phyloP scores from a whole-genome alignment of 1,140 invertebrate species.

The Stegodyphus mimosarum region DNA sequence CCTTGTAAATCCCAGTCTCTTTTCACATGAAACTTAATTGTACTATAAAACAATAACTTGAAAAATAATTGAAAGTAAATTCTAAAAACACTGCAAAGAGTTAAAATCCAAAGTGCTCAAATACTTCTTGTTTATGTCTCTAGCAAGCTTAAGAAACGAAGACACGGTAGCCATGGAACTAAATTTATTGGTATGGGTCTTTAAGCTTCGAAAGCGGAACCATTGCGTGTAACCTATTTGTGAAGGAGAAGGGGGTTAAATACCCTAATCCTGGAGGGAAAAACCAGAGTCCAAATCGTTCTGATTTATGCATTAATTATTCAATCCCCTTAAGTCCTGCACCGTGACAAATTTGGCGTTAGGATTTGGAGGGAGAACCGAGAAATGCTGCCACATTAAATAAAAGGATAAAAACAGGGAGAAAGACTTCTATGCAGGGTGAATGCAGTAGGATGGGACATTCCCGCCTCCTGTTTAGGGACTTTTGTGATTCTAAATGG shows the following conservation, averaged over 20 bases:
- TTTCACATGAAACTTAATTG: too few species aligned
- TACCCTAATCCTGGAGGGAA: background rate
- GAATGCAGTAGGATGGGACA: background rate
- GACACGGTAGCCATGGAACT: too few species aligned
- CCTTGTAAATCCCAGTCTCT: too few species aligned
- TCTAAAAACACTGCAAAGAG: too few species aligned
- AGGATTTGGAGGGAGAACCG: background rate
- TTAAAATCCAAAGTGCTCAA: too few species aligned
- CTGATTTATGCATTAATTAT: slow-evolving; percentile 59
- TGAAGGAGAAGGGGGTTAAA: background rate
- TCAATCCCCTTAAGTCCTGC: slow-evolving; percentile 38
- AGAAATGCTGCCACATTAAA: background rate
- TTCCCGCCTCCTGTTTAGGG: background rate
- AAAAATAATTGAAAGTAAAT: too few species aligned
- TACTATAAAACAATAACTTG: too few species aligned
- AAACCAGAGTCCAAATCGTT: background rate
- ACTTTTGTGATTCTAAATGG: background rate
- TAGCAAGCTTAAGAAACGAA: too few species aligned
- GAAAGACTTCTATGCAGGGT: background rate
- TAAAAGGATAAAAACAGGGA: background rate
- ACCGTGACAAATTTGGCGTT: slow-evolving; percentile 39
- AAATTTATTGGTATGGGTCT: too few species aligned
- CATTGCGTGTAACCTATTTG: too few species aligned
- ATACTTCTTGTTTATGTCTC: too few species aligned
- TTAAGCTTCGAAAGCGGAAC: too few species aligned